phyloP scores from a whole-genome alignment of 2,113 vertebrate species.

The Corythornis madagascariensis region DNA sequence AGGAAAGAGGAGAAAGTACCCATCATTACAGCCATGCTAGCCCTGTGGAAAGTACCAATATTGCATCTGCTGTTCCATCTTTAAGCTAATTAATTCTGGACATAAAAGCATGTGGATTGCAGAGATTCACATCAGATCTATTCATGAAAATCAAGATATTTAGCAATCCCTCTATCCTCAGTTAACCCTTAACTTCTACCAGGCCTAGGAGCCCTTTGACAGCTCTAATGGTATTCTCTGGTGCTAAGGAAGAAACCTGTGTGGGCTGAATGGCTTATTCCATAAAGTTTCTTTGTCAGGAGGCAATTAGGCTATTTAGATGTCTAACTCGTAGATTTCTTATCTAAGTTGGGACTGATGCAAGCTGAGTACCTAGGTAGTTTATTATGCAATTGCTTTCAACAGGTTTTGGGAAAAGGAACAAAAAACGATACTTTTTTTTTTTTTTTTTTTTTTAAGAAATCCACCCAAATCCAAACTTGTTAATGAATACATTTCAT shows the following conservation, averaged over 20 bases:
- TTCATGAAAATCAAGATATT: neutral
- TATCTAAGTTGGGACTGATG: neutral
- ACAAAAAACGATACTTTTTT: neutral
- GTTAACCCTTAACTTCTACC: neutral
- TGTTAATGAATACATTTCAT: neutral
- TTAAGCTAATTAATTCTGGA: neutral
- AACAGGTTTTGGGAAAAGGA: neutral
- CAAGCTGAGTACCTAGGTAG: neutral
- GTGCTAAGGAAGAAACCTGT: neutral
- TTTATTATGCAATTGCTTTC: neutral
- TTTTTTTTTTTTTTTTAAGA: neutral
- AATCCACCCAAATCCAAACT: neutral
- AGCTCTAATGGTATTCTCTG: neutral
- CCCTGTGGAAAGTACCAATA: neutral
- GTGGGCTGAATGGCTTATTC: slow-evolving; percentile 6
- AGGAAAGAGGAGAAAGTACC: neutral
- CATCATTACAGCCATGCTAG: neutral
- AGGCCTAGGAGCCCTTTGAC: neutral
- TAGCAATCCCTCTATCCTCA: neutral
- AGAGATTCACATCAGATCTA: neutral
- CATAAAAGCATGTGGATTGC: neutral
- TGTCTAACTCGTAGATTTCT: neutral
- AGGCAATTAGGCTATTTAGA: slow-evolving; percentile 27
- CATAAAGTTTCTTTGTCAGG: neutral
- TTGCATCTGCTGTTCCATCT: neutral